Conservation (phyloP, 2,888 invertebrate species). For the Tanypteryx hageni region DNA sequence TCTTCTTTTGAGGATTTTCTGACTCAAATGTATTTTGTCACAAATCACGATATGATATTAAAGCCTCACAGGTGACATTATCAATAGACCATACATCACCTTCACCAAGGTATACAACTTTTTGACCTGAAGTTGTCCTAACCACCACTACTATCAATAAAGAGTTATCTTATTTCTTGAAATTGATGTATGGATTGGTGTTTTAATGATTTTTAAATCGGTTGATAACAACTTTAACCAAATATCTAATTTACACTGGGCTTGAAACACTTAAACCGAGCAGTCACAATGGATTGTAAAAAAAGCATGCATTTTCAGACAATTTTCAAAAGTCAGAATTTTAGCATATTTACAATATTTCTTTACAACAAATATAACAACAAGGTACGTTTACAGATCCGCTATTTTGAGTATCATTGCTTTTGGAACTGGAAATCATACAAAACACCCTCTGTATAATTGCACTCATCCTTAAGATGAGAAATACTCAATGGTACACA, state of each 20-base stretch:
- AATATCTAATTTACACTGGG: constrained; percentile 40
- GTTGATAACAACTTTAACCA: constrained; percentile 39
- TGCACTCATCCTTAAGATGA: constrained; percentile 38
- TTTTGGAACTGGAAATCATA: constrained; percentile 51
- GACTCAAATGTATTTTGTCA: constrained; percentile 14
- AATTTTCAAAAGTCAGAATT: constrained; percentile 54
- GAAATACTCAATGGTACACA: constrained; percentile 58
- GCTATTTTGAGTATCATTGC: constrained; percentile 58
- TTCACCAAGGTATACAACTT: constrained; percentile 31
- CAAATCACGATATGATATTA: constrained; percentile 59
- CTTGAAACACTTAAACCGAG: constrained; percentile 31
- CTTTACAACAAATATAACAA: constrained; percentile 62
- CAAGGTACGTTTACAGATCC: constrained; percentile 60
- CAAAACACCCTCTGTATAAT: constrained; percentile 53
- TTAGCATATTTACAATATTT: constrained; percentile 58
- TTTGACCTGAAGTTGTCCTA: constrained; percentile 35
- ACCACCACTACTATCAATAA: constrained; percentile 45
- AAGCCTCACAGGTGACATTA: constrained; percentile 52
- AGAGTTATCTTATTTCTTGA: constrained; percentile 42
- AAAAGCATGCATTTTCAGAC: constrained; percentile 58
- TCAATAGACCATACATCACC: constrained; percentile 48
- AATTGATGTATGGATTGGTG: constrained; percentile 43
- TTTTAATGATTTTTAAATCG: neutral
- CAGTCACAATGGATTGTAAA: constrained; percentile 49
- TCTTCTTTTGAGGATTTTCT: constrained; percentile 39